Base-by-base conservation (phyloP, 2,113 vertebrate genomes). In the Hucho hucho region DNA sequence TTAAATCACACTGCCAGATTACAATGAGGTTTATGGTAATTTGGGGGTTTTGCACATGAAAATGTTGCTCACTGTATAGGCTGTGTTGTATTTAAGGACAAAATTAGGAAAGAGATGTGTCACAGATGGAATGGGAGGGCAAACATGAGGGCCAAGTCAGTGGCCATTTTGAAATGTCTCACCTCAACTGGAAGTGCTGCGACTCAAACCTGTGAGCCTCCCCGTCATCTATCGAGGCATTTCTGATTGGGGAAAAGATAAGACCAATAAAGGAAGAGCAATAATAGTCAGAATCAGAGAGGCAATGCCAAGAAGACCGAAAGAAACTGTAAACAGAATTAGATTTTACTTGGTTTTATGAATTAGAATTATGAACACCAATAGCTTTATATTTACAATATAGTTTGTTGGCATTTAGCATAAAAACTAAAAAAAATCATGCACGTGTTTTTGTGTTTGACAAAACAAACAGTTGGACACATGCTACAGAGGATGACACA, bases 171-270 rank as follows among this genome's bases (percentile, higher is more conserved):
- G 26, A 12, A 37, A 72, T 14, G 25, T 73, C 91, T 93, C 92
- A 93, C 92, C 92, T 92, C 83, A 93, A 86, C 85, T 93, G 90
- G 89, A 93, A 93, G 85, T 92, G 92, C 88, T 91, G 91, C 75
- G 88, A 88, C 83, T 92, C 92, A 89, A 91, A 93, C 87, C 88
- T 92, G 90, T 91, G 91, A 87, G 87, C 84, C 70, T 93, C 92
- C 66, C 86, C 89, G 13, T 93, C 92, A 73, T 93, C 92, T 83
- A 93, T 83, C 4, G 90, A 93, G 75, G 90, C 73, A 83, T 93
- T 93, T 92, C 92, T 93, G 82, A 83, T 76, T 67, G 81, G 83
- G 84, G 75, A 53, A 80, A 64, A 86, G 81, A 85, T 49, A 32
- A 68, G 82, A 71, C 78, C 73, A 77, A 22, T 70, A 12, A 79